These are phyloP conservation scores for Cliona cf. orientalis DNA, from an alignment of 37 sponge, comb jelly and placozoan genomes.

Conservation along the genomic window DNA sequence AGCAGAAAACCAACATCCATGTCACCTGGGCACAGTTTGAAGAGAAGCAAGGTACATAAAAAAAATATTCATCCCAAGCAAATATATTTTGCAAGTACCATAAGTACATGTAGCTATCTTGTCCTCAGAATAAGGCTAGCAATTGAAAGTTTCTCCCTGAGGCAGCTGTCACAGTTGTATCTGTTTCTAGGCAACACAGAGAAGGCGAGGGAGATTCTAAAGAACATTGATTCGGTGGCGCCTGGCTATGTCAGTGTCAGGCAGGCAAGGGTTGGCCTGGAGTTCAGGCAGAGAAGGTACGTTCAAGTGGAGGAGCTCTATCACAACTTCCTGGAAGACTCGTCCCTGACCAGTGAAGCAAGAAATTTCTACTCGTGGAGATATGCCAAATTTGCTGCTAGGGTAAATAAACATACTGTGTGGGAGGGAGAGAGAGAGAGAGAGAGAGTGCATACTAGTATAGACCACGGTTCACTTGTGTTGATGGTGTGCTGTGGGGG, in stretches of 20 bases:
- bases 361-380: conserved; percentile 51
- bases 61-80: not conserved
- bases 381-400: conserved; percentile 48
- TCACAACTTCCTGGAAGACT: conserved; percentile 7
- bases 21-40: conserved; percentile 80
- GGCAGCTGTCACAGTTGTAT: not conserved
- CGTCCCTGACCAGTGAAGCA: conserved; percentile 9
- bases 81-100: no score
- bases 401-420: conserved; percentile 21
- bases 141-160: no score
- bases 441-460: conserved; percentile 1
- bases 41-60: conserved; percentile 58
- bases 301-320: conserved; percentile 31
- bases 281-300: conserved; percentile 26
- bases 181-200: conserved; percentile 48
- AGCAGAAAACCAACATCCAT: conserved; percentile 72
- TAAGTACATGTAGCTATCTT: no score
- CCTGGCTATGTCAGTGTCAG: conserved; percentile 21
- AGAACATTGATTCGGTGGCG: not conserved
- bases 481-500: conserved; percentile 28
- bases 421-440: not conserved
- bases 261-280: conserved; percentile 53
- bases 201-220: conserved; percentile 45
- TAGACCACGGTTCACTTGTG: conserved; percentile 7
- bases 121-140: no score